Percentiles rank a stretch among this genome's conserved stretches.
Conservation (phyloP, 1,140 invertebrate species). For the Meloidogyne exigua region DNA sequence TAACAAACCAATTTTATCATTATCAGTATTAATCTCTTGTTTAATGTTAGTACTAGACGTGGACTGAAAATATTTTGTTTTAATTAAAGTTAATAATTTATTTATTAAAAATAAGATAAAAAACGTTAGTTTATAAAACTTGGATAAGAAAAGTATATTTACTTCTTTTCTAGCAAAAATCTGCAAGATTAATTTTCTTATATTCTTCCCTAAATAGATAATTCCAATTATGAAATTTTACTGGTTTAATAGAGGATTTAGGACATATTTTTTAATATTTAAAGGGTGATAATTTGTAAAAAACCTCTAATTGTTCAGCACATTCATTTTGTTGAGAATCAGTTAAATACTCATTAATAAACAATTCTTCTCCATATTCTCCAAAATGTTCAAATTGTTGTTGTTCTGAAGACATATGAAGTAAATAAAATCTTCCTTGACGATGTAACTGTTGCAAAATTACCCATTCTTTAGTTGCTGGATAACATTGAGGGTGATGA, state of each 20-base stretch:
- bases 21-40: not conserved
- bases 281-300: too few relatives aligned
- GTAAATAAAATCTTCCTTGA: slow-evolving; percentile 28
- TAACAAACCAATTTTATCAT: not conserved
- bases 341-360: not conserved
- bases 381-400: not conserved
- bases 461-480: slow-evolving; percentile 33
- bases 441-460: slow-evolving; percentile 39
- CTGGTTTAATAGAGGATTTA: too few relatives aligned
- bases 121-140: too few relatives aligned
- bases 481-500: slow-evolving; percentile 37
- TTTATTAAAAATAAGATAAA: not conserved
- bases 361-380: not conserved
- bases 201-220: too few relatives aligned
- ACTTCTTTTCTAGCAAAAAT: too few relatives aligned
- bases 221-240: too few relatives aligned
- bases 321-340: not conserved
- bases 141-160: too few relatives aligned
- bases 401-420: slow-evolving; percentile 2
- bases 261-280: too few relatives aligned
- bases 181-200: too few relatives aligned
- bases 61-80: not conserved
- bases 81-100: not conserved
- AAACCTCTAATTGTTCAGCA: not conserved
- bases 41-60: not conserved